Evolutionary conservation across 2,888 invertebrate species (phyloP).

Genomic region (Stictocephala bisonia): DNA sequence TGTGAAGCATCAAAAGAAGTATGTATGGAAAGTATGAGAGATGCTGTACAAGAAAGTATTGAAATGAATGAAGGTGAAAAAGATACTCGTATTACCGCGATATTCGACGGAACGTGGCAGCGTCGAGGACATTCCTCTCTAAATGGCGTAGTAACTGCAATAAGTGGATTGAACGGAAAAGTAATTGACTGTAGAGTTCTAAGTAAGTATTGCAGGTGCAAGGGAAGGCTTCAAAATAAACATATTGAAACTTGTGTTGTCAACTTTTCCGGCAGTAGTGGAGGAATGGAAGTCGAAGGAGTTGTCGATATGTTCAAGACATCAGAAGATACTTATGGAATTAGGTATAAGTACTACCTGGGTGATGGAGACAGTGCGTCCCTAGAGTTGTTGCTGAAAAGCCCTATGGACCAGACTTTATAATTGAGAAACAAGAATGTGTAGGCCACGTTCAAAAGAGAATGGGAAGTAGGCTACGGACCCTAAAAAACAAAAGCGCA

Average conservation of each 20-base stretch:
- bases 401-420: neutral
- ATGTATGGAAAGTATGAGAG: neutral
- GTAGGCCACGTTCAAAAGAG: conserved; percentile 49
- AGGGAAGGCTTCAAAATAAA: neutral
- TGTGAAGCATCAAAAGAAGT: conserved; percentile 12
- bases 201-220: conserved; percentile 11
- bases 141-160: neutral
- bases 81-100: neutral
- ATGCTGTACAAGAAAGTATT: conserved; percentile 8
- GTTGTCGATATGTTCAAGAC: neutral
- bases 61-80: neutral
- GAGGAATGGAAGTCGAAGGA: neutral
- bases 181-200: neutral
- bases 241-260: neutral
- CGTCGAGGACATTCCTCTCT: neutral
- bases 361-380: neutral
- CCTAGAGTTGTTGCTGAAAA: neutral
- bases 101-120: conserved; percentile 24
- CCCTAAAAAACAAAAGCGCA: neutral
- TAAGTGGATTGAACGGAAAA: neutral
- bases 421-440: conserved; percentile 41
- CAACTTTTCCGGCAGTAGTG: neutral
- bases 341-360: neutral
- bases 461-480: conserved; percentile 45
- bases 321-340: neutral